Conservation (phyloP, 2,888 invertebrate species). For the Leptothorax acervorum region DNA sequence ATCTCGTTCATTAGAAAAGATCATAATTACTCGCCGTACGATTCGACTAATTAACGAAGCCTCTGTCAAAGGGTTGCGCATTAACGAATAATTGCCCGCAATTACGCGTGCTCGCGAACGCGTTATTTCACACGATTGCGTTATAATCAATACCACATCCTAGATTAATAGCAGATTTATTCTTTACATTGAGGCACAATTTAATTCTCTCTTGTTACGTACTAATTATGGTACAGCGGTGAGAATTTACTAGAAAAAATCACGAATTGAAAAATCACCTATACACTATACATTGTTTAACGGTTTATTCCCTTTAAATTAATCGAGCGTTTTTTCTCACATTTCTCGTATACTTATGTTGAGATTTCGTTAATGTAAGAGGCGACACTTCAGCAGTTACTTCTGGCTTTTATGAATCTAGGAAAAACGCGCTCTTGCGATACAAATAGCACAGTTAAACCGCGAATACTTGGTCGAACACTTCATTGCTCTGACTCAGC, state of each 20-base stretch:
- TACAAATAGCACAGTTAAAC: background rate
- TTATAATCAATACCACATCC: constrained; percentile 41
- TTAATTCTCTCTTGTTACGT: constrained; percentile 23
- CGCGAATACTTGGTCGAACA: background rate
- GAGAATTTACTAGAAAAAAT: constrained; percentile 26
- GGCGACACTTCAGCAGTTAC: background rate
- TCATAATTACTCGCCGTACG: constrained; percentile 41
- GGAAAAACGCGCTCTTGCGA: background rate
- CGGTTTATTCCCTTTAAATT: constrained; percentile 1
- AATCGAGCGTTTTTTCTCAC: constrained; percentile 13
- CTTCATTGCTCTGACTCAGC: constrained; percentile 16
- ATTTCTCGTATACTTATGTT: background rate
- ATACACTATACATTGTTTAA: background rate
- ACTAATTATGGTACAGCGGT: background rate
- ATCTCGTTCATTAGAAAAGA: constrained; percentile 25
- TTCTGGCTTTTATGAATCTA: background rate
- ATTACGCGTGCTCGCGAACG: constrained; percentile 46
- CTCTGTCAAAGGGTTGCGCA: constrained; percentile 44
- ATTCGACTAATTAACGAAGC: constrained; percentile 67
- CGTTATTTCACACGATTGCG: constrained; percentile 58
- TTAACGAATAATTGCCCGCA: constrained; percentile 57
- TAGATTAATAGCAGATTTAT: constrained; percentile 40
- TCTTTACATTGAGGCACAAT: constrained; percentile 17
- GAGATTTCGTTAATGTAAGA: background rate
- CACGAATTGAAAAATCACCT: background rate